These are phyloP conservation scores for Catocala fraxini DNA, from an alignment of 2,888 invertebrate species.

Conservation along the genomic window DNA sequence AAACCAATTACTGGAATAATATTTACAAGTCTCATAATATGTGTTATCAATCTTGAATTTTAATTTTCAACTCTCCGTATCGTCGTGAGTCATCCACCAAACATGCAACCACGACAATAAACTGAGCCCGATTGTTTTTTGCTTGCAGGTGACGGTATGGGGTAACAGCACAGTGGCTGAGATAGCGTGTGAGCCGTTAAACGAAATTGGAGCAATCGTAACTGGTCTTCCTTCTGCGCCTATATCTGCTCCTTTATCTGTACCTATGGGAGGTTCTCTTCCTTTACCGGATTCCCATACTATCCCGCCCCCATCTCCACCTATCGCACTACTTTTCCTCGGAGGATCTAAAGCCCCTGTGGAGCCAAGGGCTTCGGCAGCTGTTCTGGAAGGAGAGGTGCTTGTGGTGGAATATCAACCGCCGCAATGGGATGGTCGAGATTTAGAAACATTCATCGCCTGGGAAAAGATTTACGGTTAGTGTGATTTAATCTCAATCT, in stretches of 20 bases:
- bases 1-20: slow-evolving; percentile 32
- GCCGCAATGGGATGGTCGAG: slow-evolving; percentile 85
- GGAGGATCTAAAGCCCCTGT: slow-evolving; percentile 90
- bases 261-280: slow-evolving; percentile 68
- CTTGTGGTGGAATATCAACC: slow-evolving; percentile 88
- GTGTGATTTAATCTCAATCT: slow-evolving; percentile 27
- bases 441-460: slow-evolving; percentile 79
- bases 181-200: slow-evolving; percentile 78
- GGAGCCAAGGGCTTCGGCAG: slow-evolving; percentile 87
- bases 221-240: slow-evolving; percentile 78
- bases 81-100: slow-evolving; percentile 23
- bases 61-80: slow-evolving; percentile 24
- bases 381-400: slow-evolving; percentile 89
- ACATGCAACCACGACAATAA: slow-evolving; percentile 3
- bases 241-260: slow-evolving; percentile 67
- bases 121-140: slow-evolving; percentile 20
- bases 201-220: slow-evolving; percentile 77
- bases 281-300: slow-evolving; percentile 63
- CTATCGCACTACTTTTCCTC: slow-evolving; percentile 84
- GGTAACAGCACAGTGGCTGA: slow-evolving; percentile 81
- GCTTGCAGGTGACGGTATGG: slow-evolving; percentile 77
- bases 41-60: slow-evolving; percentile 39
- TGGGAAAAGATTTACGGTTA: slow-evolving; percentile 85
- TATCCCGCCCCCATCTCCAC: slow-evolving; percentile 64
- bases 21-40: slow-evolving; percentile 18